Base-by-base conservation (phyloP, 2,113 vertebrate genomes). In the Gnathonemus longibarbis region DNA sequence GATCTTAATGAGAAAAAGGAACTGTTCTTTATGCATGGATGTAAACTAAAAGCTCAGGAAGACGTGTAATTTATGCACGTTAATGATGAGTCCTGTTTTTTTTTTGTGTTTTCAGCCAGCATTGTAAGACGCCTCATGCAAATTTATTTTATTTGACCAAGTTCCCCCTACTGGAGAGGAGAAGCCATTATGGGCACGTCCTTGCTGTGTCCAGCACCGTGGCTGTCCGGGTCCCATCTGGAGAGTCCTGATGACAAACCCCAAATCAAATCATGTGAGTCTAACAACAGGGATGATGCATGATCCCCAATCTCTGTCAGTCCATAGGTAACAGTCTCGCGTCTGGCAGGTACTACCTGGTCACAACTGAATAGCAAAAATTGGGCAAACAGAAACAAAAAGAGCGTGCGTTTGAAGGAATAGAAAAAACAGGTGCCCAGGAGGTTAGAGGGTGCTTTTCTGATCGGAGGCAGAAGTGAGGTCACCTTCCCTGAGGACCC, bases 281-380 rank as follows among this genome's bases (percentile, higher is more conserved):
- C 90, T 90, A 91, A 92, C 91, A 85, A 90, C 89, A 89, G 90
- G 91, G 87, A 87, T 93, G 92, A 94, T 93, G 90, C 89, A 94
- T 88, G 93, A 91, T 89, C 88, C 91, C 31, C 92, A 91, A 91
- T 91, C 91, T 90, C 90, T 52, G 56, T 91, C 91, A 93, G 91
- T 93, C 91, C 91, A 88, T 27, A 19, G 24, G 84, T 90, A 90
- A 90, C 87, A 90, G 53, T 91, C 86, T 80, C 52, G 0, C 15
- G 91, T 85, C 84, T 19, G 91, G 89, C 86, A 91, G 83, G 77
- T 89, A 91, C 39, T 91, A 89, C 91, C 88, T 88, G 91, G 90
- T 91, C 90, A 90, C 90, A 42, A 31, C 31, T 31, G 31, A 31
- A 31, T 31, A 90, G 90, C 90, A 62, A 92, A 91, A 91, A 89